Percentiles rank a stretch among this genome's conserved stretches.
Evolutionary conservation across 2,797 vertebrate genomes (phyloP).

Genomic region (Gobionotothen gibberifrons): DNA sequence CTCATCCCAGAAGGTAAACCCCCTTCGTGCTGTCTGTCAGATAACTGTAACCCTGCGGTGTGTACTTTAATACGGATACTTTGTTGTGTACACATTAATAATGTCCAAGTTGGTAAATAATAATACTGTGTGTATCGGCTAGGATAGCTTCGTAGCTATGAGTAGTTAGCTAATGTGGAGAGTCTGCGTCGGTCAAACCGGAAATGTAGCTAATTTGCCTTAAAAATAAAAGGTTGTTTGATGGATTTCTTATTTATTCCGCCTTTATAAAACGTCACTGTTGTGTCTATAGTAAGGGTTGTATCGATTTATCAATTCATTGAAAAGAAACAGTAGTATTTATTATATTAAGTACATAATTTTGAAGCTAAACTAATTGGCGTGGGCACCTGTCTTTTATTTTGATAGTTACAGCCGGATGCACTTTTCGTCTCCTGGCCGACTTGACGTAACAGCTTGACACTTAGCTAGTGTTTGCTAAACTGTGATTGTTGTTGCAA

Average conservation of each 20-base stretch:
- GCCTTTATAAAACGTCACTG: too few species aligned
- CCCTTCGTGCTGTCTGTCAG: not conserved
- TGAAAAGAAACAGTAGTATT: too few species aligned
- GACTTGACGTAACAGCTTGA: not conserved
- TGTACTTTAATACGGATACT: not conserved
- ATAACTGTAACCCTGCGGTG: too few species aligned
- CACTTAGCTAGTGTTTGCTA: slow-evolving; percentile 41
- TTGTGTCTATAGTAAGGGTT: not conserved
- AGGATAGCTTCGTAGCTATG: slow-evolving; percentile 63
- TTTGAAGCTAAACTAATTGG: accelerated
- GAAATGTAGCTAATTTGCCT: slow-evolving; percentile 1
- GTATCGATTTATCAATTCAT: too few species aligned
- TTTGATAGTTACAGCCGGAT: slow-evolving; percentile 48
- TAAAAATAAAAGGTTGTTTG: slow-evolving; percentile 50
- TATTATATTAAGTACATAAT: too few species aligned
- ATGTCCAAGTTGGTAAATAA: not conserved
- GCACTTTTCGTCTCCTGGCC: not conserved
- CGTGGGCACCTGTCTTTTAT: slow-evolving; percentile 21
- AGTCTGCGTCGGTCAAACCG: slow-evolving; percentile 40
- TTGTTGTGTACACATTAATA: not conserved
- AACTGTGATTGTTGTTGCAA: slow-evolving; percentile 37
- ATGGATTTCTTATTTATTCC: accelerated
- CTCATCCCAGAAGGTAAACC: slow-evolving; percentile 60
- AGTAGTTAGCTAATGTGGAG: slow-evolving; percentile 42
- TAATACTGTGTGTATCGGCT: slow-evolving; percentile 13